phyloP scores from a whole-genome alignment of 2,113 vertebrate species.

The Oceanites oceanicus region DNA sequence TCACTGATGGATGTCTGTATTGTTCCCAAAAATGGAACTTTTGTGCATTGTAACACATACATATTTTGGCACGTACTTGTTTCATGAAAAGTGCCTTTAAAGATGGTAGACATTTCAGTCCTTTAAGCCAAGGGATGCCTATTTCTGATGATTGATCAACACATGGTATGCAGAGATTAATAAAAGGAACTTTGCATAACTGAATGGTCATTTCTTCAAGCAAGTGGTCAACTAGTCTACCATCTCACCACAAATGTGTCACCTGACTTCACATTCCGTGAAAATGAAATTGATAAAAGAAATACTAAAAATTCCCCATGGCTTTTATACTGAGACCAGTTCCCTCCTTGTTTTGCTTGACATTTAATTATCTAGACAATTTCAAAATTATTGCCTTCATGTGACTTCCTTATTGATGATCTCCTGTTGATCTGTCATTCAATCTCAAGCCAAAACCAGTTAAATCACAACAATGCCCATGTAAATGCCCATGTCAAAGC shows the following conservation, averaged over 20 bases:
- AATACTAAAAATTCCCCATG: background rate
- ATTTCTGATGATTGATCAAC: background rate
- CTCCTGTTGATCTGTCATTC: background rate
- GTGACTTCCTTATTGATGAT: background rate
- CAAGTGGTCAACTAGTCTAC: background rate
- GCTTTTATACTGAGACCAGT: background rate
- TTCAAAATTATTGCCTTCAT: background rate
- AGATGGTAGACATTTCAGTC: background rate
- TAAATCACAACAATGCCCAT: background rate
- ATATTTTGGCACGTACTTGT: background rate
- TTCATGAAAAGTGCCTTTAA: background rate
- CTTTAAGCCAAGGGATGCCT: background rate
- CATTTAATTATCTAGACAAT: background rate
- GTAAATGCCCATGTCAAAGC: background rate
- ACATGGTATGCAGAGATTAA: background rate
- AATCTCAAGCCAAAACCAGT: background rate
- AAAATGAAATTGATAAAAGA: background rate
- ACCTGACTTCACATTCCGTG: background rate
- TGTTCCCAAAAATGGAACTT: background rate
- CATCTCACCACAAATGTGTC: background rate
- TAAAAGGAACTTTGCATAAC: background rate
- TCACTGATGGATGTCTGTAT: background rate
- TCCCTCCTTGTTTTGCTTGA: background rate
- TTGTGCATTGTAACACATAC: accelerated
- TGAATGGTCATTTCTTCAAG: background rate